These are phyloP conservation scores for Aradophagus sp. DNA, from an alignment of 1,140 invertebrate genomes.

Conservation along the genomic window DNA sequence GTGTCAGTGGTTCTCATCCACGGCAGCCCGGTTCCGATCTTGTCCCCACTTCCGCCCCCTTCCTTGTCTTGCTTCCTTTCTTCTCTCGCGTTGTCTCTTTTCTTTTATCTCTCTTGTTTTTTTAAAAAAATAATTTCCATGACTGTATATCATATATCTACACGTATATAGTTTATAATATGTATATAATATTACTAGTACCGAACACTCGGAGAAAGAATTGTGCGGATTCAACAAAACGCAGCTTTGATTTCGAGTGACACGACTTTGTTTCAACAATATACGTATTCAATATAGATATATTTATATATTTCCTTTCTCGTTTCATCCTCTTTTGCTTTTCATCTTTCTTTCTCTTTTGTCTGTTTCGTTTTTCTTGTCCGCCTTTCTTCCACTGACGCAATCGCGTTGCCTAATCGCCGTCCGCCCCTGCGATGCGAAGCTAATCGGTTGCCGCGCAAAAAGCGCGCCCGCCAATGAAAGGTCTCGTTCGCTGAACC, in stretches of 20 bases:
- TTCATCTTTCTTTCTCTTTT: conserved; percentile 9
- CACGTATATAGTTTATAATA: conserved; percentile 56
- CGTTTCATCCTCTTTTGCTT: conserved; percentile 1
- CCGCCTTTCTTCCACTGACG: too few relatives aligned
- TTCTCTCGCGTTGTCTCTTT: conserved; percentile 14
- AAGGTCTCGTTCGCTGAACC: conserved; percentile 53
- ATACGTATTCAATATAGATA: conserved; percentile 27
- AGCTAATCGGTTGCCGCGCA: conserved; percentile 18
- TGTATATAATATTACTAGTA: conserved; percentile 59
- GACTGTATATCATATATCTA: conserved; percentile 56
- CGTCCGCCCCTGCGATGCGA: conserved; percentile 3
- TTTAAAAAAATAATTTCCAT: conserved; percentile 60
- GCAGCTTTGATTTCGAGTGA: conserved; percentile 45
- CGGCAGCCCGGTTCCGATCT: conserved; percentile 37
- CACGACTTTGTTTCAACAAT: conserved; percentile 30
- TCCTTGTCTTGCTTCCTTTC: too few relatives aligned
- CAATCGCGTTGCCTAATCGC: too few relatives aligned
- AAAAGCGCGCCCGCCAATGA: conserved; percentile 12
- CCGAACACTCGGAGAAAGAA: conserved; percentile 58
- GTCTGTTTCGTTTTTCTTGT: too few relatives aligned
- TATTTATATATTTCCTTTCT: conserved; percentile 13
- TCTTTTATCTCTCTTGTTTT: conserved; percentile 33
- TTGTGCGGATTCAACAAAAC: conserved; percentile 56
- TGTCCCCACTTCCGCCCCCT: too few relatives aligned
- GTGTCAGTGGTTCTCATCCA: too few relatives aligned